These are phyloP conservation scores for Leptobrachium leishanense DNA, from an alignment of 2,113 vertebrate genomes.

Conservation along the genomic window DNA sequence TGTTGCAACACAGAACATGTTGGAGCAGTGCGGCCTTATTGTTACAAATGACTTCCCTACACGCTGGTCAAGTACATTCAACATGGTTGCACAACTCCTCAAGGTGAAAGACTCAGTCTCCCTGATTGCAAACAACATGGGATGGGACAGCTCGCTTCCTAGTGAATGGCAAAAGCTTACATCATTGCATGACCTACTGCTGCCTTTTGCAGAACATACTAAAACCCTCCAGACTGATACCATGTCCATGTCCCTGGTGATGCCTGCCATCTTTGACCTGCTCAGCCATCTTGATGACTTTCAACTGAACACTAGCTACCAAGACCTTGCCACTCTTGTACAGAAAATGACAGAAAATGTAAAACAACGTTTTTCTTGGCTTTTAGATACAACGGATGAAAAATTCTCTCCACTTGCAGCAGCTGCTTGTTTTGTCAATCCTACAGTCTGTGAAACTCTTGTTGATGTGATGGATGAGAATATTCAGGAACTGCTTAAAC, in stretches of 20 bases:
- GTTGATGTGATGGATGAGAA: neutral
- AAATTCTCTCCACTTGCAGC: neutral
- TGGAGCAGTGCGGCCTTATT: slow-evolving; percentile 1
- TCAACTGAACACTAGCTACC: neutral
- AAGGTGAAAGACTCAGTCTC: neutral
- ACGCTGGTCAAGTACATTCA: neutral
- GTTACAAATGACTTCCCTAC: neutral
- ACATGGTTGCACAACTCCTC: neutral
- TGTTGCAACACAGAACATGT: neutral
- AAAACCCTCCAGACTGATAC: neutral
- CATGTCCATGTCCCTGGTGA: too few relatives aligned
- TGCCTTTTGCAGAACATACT: slow-evolving; percentile 1
- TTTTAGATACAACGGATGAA: neutral
- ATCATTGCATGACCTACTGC: neutral
- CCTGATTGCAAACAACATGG: neutral
- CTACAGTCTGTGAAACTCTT: neutral
- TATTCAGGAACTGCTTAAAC: neutral
- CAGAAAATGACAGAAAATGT: neutral
- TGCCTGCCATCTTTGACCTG: neutral
- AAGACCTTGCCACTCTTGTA: neutral
- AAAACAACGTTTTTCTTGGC: neutral
- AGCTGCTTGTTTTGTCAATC: neutral
- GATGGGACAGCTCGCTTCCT: neutral
- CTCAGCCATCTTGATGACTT: slow-evolving; percentile 2
- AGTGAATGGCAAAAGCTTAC: neutral